phyloP scores from a whole-genome alignment of 2,888 invertebrate genomes.

The Arge pagana region DNA sequence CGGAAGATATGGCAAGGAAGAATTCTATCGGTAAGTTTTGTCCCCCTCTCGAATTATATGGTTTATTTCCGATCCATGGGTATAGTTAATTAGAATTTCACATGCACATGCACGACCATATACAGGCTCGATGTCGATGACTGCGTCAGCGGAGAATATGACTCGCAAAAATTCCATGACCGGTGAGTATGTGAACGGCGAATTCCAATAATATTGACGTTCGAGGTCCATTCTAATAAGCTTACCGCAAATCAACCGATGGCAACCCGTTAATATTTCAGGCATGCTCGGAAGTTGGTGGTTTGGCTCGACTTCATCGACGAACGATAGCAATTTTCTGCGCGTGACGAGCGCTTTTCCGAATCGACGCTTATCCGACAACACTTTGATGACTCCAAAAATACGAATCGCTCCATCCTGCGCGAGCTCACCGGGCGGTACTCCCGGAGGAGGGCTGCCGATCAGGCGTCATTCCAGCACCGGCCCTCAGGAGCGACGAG shows the following conservation, averaged over 20 bases:
- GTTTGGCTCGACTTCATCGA: slow-evolving; percentile 82
- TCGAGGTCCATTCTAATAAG: too few relatives aligned
- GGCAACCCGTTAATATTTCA: too few relatives aligned
- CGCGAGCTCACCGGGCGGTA: slow-evolving; percentile 76
- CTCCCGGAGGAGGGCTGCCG: slow-evolving; percentile 77
- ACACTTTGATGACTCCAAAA: slow-evolving; percentile 89
- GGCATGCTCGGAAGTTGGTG: slow-evolving; percentile 79
- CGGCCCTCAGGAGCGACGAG: slow-evolving; percentile 85
- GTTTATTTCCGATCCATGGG: background rate
- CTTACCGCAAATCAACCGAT: too few relatives aligned
- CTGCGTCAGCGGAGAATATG: slow-evolving; percentile 62
- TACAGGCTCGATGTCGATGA: slow-evolving; percentile 52
- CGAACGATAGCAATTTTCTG: slow-evolving; percentile 83
- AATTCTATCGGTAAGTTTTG: slow-evolving; percentile 71
- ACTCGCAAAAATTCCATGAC: slow-evolving; percentile 60
- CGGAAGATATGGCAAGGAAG: slow-evolving; percentile 89
- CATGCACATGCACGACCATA: background rate
- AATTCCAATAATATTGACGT: too few relatives aligned
- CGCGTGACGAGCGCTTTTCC: slow-evolving; percentile 83
- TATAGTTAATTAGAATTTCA: slow-evolving; percentile 4
- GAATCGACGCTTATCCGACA: slow-evolving; percentile 87
- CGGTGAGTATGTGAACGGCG: slow-evolving; percentile 54
- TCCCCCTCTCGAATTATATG: background rate
- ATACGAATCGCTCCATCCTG: slow-evolving; percentile 88
- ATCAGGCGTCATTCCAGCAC: slow-evolving; percentile 89